Evolutionary conservation across 2,113 vertebrate genomes (phyloP).

Genomic region (Apaloderma vittatum): DNA sequence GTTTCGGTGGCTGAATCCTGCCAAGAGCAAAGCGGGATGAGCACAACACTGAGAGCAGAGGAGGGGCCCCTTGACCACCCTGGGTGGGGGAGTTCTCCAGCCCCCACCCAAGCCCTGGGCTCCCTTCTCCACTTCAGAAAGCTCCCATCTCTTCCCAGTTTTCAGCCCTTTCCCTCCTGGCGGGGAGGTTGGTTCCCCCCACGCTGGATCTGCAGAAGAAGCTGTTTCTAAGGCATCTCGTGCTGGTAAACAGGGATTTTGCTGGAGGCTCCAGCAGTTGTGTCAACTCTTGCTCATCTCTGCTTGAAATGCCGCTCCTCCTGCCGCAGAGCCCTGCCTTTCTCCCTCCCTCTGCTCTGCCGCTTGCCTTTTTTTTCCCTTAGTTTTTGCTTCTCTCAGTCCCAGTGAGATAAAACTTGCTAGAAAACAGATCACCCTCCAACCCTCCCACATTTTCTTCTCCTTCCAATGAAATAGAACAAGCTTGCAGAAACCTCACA

Average conservation of each 20-base stretch:
- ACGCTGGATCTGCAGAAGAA: not conserved
- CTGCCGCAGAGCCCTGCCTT: not conserved
- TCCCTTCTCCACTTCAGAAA: not conserved
- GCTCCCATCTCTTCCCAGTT: not conserved
- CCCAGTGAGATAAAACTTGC: slow-evolving; percentile 34
- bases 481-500: not conserved
- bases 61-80: fast-evolving
- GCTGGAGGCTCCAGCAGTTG: slow-evolving; percentile 9
- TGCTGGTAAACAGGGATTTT: not conserved
- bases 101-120: not conserved
- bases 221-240: slow-evolving; percentile 21
- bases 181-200: not conserved
- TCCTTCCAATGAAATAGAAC: not conserved
- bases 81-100: not conserved
- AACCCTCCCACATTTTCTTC: slow-evolving; percentile 25
- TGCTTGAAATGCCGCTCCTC: not conserved
- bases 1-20: not conserved
- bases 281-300: slow-evolving; percentile 23
- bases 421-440: not conserved
- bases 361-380: not conserved
- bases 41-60: not conserved
- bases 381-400: not conserved
- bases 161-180: not conserved
- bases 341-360: not conserved
- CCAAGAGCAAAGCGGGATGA: not conserved